These are phyloP conservation scores for Thryonomys swinderianus DNA, from an alignment of 2,113 vertebrate genomes.

Conservation along the genomic window DNA sequence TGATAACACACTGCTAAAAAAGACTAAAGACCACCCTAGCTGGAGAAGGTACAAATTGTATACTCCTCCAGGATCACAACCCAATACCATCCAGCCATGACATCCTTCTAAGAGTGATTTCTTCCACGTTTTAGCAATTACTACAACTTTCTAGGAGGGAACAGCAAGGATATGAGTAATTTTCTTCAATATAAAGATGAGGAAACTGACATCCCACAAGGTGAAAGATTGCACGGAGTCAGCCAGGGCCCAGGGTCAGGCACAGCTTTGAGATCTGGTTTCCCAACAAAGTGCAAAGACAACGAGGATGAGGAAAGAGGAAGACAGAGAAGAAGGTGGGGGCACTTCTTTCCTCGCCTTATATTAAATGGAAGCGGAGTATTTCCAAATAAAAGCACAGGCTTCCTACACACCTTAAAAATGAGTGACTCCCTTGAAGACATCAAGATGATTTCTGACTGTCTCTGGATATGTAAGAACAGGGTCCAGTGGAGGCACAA, in stretches of 20 bases:
- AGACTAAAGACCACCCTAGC: neutral
- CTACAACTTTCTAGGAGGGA: neutral
- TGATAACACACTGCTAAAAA: slow-evolving; percentile 15
- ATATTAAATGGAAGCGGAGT: neutral
- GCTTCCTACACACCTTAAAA: neutral
- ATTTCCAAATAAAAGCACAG: slow-evolving; percentile 34
- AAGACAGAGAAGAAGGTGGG: slow-evolving; percentile 6
- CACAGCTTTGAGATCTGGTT: neutral
- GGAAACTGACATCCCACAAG: neutral
- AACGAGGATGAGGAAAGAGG: slow-evolving; percentile 17
- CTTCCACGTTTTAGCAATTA: slow-evolving; percentile 27
- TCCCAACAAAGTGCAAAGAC: slow-evolving; percentile 16
- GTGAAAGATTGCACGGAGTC: neutral
- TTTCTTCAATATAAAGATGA: slow-evolving; percentile 49
- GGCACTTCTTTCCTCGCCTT: neutral
- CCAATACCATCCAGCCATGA: neutral
- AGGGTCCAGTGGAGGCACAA: neutral
- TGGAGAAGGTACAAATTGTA: neutral
- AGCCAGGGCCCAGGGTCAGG: neutral
- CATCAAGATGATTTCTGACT: neutral
- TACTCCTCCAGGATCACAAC: neutral
- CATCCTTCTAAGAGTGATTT: neutral
- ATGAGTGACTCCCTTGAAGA: slow-evolving; percentile 5
- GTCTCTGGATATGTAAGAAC: neutral
- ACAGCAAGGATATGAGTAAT: neutral